Evolutionary conservation across 1,140 invertebrate species (phyloP).

Genomic region (Macrobrachium nipponense): DNA sequence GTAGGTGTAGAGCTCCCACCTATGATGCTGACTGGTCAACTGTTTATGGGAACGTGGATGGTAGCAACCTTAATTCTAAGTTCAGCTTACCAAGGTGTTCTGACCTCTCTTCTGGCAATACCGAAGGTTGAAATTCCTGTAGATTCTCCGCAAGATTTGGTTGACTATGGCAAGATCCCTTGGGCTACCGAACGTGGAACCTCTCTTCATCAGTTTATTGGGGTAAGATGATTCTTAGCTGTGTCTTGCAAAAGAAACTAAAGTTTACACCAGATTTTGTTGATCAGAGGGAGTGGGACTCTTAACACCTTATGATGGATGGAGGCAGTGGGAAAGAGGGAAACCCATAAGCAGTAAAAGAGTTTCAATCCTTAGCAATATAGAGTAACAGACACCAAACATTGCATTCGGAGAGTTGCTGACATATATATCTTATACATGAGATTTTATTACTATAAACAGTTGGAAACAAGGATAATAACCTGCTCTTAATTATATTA

Average conservation of each 20-base stretch:
- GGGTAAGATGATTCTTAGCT: not conserved
- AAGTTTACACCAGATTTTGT: too few relatives aligned
- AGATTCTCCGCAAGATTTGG: not conserved
- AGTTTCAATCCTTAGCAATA: too few relatives aligned
- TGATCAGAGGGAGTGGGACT: too few relatives aligned
- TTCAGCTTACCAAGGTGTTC: not conserved
- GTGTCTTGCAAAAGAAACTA: too few relatives aligned
- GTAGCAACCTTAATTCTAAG: not conserved
- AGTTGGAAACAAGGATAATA: not conserved
- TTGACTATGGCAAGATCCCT: constrained; percentile 6
- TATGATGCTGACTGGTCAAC: not conserved
- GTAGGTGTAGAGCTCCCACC: not conserved
- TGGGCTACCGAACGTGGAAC: constrained; percentile 3
- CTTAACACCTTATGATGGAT: not conserved
- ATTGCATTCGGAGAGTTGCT: too few relatives aligned
- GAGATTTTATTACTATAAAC: not conserved
- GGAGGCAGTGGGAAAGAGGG: not conserved
- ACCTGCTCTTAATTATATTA: not conserved
- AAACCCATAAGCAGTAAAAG: too few relatives aligned
- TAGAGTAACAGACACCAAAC: too few relatives aligned
- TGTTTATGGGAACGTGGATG: not conserved
- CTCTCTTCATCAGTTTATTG: constrained; percentile 3
- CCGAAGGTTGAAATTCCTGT: constrained; percentile 1
- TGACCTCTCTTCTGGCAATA: constrained; percentile 9
- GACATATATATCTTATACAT: too few relatives aligned